A percentile compares a stretch with the other conserved stretches of the same genome.
Conservation (phyloP, 2,888 invertebrate species). For the Megastigmus dorsalis region DNA sequence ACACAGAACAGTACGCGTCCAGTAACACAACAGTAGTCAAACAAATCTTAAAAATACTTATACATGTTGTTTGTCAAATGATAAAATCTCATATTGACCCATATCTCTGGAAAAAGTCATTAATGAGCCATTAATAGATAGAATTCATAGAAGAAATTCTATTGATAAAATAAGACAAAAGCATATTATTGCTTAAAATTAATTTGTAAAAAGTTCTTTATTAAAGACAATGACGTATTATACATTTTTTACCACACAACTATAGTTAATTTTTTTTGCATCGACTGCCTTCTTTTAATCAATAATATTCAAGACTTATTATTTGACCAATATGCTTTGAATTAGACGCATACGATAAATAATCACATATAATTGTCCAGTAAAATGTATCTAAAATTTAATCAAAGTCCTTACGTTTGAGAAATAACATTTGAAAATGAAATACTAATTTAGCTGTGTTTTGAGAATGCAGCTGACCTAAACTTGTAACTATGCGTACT, state of each 20-base stretch:
- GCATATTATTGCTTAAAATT: not conserved
- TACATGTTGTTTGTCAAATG: conserved; percentile 34
- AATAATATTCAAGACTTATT: not conserved
- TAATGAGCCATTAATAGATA: no score
- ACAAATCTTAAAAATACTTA: not conserved
- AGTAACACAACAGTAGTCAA: conserved; percentile 25
- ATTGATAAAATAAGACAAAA: not conserved
- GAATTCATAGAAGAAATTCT: not conserved
- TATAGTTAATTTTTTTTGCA: no score
- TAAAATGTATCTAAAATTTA: no score
- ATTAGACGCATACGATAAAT: conserved; percentile 18
- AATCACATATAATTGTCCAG: no score
- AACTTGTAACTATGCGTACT: no score
- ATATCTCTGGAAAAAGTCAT: no score
- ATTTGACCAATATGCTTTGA: conserved; percentile 24
- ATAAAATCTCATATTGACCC: not conserved
- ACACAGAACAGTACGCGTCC: conserved; percentile 40
- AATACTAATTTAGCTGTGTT: no score
- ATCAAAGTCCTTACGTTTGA: no score
- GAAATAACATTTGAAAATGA: no score
- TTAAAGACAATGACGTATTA: not conserved
- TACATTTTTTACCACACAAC: not conserved
- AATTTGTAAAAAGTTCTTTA: not conserved
- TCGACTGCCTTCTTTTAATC: no score
- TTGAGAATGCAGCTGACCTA: no score